Conservation (phyloP, 2,888 invertebrate species). For the Apomyelois bistriatella region DNA sequence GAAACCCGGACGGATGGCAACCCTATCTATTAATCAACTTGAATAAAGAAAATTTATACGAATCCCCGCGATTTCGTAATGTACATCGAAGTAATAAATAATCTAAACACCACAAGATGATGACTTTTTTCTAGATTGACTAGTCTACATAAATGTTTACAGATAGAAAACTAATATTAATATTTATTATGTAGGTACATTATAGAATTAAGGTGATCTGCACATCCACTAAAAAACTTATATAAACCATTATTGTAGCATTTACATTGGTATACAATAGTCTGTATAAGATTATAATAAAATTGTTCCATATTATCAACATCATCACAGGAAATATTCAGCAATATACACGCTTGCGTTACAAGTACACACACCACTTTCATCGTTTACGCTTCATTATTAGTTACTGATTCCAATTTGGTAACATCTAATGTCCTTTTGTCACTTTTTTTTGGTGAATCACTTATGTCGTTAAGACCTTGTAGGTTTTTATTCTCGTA, state of each 20-base stretch:
- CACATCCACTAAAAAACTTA: conserved; percentile 16
- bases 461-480: conserved; percentile 68
- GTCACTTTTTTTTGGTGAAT: conserved; percentile 69
- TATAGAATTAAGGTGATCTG: conserved; percentile 15
- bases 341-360: conserved; percentile 51
- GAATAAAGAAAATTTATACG: not conserved
- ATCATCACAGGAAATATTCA: conserved; percentile 60
- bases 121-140: conserved; percentile 70
- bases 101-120: conserved; percentile 56
- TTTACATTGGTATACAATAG: conserved; percentile 35
- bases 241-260: conserved; percentile 23
- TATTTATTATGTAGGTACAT: conserved; percentile 26
- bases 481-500: conserved; percentile 53
- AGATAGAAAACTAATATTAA: conserved; percentile 27
- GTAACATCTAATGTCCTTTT: conserved; percentile 64
- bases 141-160: conserved; percentile 59
- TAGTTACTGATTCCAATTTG: conserved; percentile 54
- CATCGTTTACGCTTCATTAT: conserved; percentile 52
- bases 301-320: conserved; percentile 44
- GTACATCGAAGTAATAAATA: conserved; percentile 58
- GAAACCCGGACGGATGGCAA: too few species aligned
- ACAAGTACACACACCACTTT: conserved; percentile 23
- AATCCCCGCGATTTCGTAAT: conserved; percentile 2
- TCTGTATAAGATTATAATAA: conserved; percentile 29
- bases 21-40: not conserved